Evolutionary conservation across 2,888 invertebrate genomes (phyloP), one percentile per base, ranked within the genome.

Genomic region (Napeogenes inachia): DNA sequence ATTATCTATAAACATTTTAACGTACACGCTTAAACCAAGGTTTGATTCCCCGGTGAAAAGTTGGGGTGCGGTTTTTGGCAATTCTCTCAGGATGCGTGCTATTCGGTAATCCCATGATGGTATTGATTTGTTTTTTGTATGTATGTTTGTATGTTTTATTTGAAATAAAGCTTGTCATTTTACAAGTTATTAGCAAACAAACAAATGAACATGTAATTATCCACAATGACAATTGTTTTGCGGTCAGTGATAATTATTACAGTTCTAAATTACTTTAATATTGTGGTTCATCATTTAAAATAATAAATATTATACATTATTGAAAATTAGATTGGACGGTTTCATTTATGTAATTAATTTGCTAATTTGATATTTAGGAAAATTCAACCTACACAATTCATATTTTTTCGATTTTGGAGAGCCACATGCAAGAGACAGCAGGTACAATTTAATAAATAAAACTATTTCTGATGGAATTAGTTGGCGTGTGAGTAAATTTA

Each of bases 1-100:
- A 87, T 90, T 89, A 89, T 89, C 88, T 89, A 85, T 89, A 89
- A 90, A 89, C 89, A 89, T 90, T 89, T 89, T 87, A 89, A 82
- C 86, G 84, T 84, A 78, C 77, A 71, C 87, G 84, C 84, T 89
- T 89, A 89, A 90, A 89, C 89, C 88, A 84, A 73, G 71, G 80
- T 81, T 82, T 75, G 78, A 80, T 79, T 82, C 81, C 83, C 83
- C 74, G 79, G 79, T 80, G 84, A 70, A 78, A 80, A 80, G 81
- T 84, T 79, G 72, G 84, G 85, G 84, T 81, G 79, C 77, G 80
- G 78, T 79, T 64, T 86, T 86, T 84, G 21, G 80, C 81, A 72
- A 81, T 79, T 75, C 85, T 75, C 79, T 72, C 66, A 77, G 89
- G 85, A 85, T 71, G 77, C 47, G 63, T 56, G 8, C 6, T 13